Conservation (phyloP, 2,113 vertebrate genomes). For the Rhinolophus ferrumequinum region DNA sequence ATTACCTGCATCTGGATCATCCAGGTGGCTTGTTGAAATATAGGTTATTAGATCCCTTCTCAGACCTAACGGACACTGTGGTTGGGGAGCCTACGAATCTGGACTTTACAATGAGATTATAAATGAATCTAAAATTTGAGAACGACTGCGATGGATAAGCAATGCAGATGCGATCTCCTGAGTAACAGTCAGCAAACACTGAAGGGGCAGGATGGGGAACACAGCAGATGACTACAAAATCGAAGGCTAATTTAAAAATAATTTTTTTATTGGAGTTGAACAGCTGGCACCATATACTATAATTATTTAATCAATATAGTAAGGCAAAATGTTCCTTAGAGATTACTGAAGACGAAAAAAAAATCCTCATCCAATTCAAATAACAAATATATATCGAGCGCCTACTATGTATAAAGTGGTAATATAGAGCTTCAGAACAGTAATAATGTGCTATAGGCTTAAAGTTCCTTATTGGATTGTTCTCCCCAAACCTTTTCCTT, state of each 20-base stretch:
- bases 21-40: background rate
- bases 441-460: slow-evolving; percentile 5
- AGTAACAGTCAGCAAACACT: background rate
- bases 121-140: background rate
- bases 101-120: background rate
- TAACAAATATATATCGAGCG: background rate
- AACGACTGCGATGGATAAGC: background rate
- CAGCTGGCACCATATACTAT: slow-evolving; percentile 48
- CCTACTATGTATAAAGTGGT: slow-evolving; percentile 49
- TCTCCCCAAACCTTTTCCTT: slow-evolving; percentile 22
- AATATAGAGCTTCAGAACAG: slow-evolving; percentile 52
- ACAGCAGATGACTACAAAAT: slow-evolving; percentile 29
- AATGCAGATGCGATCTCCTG: background rate
- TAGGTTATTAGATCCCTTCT: background rate
- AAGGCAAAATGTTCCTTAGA: slow-evolving; percentile 38
- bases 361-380: slow-evolving; percentile 34
- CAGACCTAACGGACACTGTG: background rate
- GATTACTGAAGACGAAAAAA: slow-evolving; percentile 58
- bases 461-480: slow-evolving; percentile 74
- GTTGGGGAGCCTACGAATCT: background rate
- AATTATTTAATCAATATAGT: slow-evolving; percentile 51
- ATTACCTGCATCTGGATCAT: background rate
- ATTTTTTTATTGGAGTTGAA: slow-evolving; percentile 55
- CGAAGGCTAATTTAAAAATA: slow-evolving; percentile 64
- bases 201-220: background rate